Conservation (phyloP, 2,113 vertebrate species). For the Empidonax traillii region DNA sequence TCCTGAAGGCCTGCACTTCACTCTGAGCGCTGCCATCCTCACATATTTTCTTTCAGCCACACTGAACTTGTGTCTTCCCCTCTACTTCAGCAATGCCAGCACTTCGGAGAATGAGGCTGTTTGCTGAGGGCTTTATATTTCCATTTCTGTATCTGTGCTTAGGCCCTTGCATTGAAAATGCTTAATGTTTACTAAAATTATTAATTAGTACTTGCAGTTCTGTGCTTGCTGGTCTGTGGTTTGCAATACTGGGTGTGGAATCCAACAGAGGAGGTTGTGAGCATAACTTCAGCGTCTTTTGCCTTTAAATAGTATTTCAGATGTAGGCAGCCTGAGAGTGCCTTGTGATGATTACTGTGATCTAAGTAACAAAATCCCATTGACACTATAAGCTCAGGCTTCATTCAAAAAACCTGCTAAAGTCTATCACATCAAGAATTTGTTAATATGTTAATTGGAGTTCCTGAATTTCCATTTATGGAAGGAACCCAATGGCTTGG, state of each 20-base stretch:
- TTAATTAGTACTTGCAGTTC: not conserved
- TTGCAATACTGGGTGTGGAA: not conserved
- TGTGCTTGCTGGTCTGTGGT: not conserved
- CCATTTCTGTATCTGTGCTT: not conserved
- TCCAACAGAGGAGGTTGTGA: not conserved
- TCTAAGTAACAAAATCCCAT: slow-evolving; percentile 9
- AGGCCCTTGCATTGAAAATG: not conserved
- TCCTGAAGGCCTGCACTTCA: not conserved
- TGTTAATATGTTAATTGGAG: slow-evolving; percentile 34
- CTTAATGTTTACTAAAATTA: not conserved
- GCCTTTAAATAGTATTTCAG: not conserved
- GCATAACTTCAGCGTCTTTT: not conserved
- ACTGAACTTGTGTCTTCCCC: not conserved
- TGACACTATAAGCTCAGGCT: not conserved
- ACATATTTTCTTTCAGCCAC: not conserved
- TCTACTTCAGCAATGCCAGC: not conserved
- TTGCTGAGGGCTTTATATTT: not conserved
- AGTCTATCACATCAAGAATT: slow-evolving; percentile 3
- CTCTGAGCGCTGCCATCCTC: not conserved
- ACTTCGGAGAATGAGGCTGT: not conserved
- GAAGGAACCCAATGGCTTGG: not conserved
- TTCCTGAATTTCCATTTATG: slow-evolving; percentile 6
- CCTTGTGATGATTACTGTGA: slow-evolving; percentile 2
- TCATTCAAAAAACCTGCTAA: not conserved
- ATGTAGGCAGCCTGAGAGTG: not conserved